Base-by-base conservation (phyloP, 2,113 vertebrate species). In the Epinephelus lanceolatus region DNA sequence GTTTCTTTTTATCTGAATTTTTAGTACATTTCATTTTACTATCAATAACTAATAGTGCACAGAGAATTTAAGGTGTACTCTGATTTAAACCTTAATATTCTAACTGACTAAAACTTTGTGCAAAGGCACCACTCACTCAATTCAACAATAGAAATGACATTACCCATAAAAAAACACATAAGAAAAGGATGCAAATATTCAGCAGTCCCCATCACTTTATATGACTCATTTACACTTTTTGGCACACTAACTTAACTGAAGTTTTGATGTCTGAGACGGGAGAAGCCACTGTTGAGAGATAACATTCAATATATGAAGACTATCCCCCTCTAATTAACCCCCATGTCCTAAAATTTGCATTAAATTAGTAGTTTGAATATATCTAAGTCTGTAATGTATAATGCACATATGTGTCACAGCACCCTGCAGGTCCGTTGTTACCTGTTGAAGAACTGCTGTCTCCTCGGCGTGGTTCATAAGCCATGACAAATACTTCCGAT, bases 401-500 rank as follows among this genome's bases (percentile, higher is more conserved):
- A 37, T 37, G 33, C 33, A 37, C 42, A 45, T 11, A 45, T 2
- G 42, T 12, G 8, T 45, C 42, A 45, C 42, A 45, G 11, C 42
- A 45, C 42, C 42, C 42, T 45, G 8, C 42, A 45, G 42, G 42
- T 9, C 5, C 1, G n/a, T 18, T 30, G 13, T 80, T 80, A 84
- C 81, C 86, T 56, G 71, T 33, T 19, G 66, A 6, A 15, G 51
- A 0, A 51, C 25, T 0, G 10, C 2, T 72, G 59, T 71, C 76
- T 67, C 71, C 80, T 5, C 71, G 40, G 0, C 51, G 11, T 52
- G 75, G 33, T 18, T 37, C 52, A 65, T 4, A 0, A n/a, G 56
- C 42, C 80, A 86, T 83, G 71, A 70, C 17, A 10, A 0, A 62
- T 25, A 42, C 27, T 18, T 55, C 19, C 23, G 33, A 62, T 66